Evolutionary conservation across 2,888 invertebrate species (phyloP).

Genomic region (Antitype chi): DNA sequence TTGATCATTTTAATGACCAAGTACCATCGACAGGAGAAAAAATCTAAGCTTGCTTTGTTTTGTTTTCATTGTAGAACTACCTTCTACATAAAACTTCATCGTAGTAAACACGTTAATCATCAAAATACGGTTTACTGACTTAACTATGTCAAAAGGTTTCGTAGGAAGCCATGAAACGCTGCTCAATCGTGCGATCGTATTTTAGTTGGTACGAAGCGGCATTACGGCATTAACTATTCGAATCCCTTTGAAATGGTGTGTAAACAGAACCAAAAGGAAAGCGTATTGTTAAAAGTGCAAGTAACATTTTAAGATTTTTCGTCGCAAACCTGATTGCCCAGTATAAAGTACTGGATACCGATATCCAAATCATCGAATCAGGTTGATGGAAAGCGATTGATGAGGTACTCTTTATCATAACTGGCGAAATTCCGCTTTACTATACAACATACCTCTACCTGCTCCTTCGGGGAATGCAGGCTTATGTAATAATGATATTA

Average conservation of each 20-base stretch:
- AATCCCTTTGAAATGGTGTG: neutral
- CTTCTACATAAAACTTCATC: neutral
- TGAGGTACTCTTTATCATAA: too few species aligned
- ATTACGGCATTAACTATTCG: neutral
- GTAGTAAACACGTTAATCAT: neutral
- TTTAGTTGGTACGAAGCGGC: neutral
- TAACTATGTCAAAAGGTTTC: slow-evolving; percentile 43
- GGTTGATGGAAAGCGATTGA: too few species aligned
- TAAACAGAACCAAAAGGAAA: too few species aligned
- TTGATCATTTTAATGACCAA: neutral
- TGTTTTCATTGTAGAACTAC: neutral
- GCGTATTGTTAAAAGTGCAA: neutral
- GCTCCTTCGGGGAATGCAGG: too few species aligned
- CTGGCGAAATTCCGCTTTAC: too few species aligned
- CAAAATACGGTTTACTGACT: slow-evolving; percentile 9
- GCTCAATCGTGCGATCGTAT: slow-evolving; percentile 18
- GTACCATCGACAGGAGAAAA: too few species aligned
- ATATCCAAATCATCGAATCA: too few species aligned
- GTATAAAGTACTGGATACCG: too few species aligned
- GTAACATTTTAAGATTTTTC: too few species aligned
- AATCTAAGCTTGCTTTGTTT: neutral
- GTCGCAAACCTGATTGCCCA: too few species aligned
- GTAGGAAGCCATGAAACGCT: slow-evolving; percentile 28
- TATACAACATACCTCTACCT: too few species aligned
- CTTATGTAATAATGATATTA: too few species aligned